Percentiles rank a stretch among this genome's conserved stretches.
Conservation (phyloP, 2,113 vertebrate species). For the Nanorana parkeri region DNA sequence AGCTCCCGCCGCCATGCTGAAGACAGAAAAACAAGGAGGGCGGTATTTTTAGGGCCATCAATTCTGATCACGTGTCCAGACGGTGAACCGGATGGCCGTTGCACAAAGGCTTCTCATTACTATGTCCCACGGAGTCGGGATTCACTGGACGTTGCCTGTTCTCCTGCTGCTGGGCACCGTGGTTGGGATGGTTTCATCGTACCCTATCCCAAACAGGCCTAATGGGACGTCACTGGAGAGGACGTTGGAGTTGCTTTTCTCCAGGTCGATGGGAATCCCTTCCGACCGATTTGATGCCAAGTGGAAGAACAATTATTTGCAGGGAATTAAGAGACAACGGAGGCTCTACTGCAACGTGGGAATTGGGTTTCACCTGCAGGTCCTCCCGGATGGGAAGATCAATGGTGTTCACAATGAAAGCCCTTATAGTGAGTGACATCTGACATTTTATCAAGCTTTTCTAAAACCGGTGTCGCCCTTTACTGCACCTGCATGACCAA, state of each 20-base stretch:
- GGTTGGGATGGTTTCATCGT: constrained; percentile 80
- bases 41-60: constrained; percentile 98
- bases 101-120: constrained; percentile 90
- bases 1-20: constrained; percentile 91
- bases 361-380: constrained; percentile 97
- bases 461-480: constrained; percentile 60
- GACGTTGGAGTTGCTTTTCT: constrained; percentile 85
- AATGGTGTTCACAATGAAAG: constrained; percentile 91
- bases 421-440: constrained; percentile 96
- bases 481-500: constrained; percentile 67
- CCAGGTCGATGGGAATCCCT: constrained; percentile 88
- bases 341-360: constrained; percentile 98
- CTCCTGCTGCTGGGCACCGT: constrained; percentile 83
- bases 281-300: constrained; percentile 85
- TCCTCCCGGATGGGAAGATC: constrained; percentile 89
- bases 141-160: constrained; percentile 82
- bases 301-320: constrained; percentile 95
- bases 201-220: constrained; percentile 78
- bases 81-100: constrained; percentile 91
- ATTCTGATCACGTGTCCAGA: constrained; percentile 95
- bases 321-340: constrained; percentile 93
- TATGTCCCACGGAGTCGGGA: constrained; percentile 88
- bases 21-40: constrained; percentile 94
- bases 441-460: constrained; percentile 69
- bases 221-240: constrained; percentile 84